These are phyloP conservation scores for Borostomias antarcticus DNA, from an alignment of 2,797 vertebrate species.

Conservation along the genomic window DNA sequence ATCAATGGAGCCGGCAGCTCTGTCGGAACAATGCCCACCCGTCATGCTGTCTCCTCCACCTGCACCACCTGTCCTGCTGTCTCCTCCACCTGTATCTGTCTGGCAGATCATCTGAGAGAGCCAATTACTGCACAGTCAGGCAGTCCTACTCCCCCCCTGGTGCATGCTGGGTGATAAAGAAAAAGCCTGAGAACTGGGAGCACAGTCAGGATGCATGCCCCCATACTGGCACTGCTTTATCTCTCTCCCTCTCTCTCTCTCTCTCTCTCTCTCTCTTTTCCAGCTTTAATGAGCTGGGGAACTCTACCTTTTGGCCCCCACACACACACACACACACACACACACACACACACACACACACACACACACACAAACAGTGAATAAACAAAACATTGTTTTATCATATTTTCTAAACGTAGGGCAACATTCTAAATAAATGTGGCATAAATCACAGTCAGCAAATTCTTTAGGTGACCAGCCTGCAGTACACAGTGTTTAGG, in stretches of 20 bases:
- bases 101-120: slow-evolving; percentile 42
- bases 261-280: background rate
- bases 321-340: no score
- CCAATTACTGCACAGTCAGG: slow-evolving; percentile 57
- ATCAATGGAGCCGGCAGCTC: background rate
- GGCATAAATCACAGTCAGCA: no score
- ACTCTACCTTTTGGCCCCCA: background rate
- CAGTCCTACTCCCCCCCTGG: slow-evolving; percentile 49
- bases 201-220: slow-evolving; percentile 37
- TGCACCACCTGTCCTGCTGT: slow-evolving; percentile 15
- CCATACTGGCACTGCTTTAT: slow-evolving; percentile 29
- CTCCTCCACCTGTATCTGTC: slow-evolving; percentile 38
- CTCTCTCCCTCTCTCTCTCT: background rate
- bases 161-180: slow-evolving; percentile 43
- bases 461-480: no score
- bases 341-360: background rate
- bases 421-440: no score
- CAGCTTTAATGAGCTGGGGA: slow-evolving; percentile 18
- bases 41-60: background rate
- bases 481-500: no score
- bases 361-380: no score
- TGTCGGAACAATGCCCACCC: background rate
- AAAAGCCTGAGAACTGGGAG: slow-evolving; percentile 31
- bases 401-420: no score
- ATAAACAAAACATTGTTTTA: no score